These are phyloP conservation scores for Hemicordylus capensis DNA, from an alignment of 2,113 vertebrate genomes.

Conservation along the genomic window DNA sequence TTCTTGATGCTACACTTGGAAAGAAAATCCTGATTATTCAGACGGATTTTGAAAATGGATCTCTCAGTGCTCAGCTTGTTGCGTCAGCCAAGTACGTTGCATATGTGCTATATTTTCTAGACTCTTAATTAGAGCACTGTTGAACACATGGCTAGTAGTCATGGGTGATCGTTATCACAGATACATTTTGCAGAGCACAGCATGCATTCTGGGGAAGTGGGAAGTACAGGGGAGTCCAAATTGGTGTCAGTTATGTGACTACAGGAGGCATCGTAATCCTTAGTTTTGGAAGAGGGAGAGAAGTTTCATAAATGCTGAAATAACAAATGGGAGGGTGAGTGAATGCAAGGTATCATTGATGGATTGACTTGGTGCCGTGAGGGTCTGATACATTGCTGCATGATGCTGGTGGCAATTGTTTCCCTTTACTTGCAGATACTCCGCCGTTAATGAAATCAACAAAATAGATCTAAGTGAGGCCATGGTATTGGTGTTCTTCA, in stretches of 20 bases:
- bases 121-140: background rate
- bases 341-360: background rate
- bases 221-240: background rate
- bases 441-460: constrained; percentile 90
- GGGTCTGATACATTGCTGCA: background rate
- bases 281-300: background rate
- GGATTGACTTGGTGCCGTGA: too few species aligned
- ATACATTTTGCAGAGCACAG: background rate
- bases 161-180: background rate
- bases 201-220: background rate
- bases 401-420: background rate
- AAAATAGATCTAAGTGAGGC: constrained; percentile 68
- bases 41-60: constrained; percentile 86
- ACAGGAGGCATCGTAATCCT: background rate
- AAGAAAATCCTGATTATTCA: constrained; percentile 90
- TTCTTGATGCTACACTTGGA: constrained; percentile 65
- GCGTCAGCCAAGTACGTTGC: constrained; percentile 91
- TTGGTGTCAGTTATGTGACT: background rate
- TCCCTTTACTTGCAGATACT: constrained; percentile 78
- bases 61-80: constrained; percentile 84
- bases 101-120: background rate
- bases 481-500: constrained; percentile 87
- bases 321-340: accelerated
- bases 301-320: background rate
- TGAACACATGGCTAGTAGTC: background rate